Conservation (phyloP, 2,113 vertebrate genomes). For the Loxodonta africana region DNA sequence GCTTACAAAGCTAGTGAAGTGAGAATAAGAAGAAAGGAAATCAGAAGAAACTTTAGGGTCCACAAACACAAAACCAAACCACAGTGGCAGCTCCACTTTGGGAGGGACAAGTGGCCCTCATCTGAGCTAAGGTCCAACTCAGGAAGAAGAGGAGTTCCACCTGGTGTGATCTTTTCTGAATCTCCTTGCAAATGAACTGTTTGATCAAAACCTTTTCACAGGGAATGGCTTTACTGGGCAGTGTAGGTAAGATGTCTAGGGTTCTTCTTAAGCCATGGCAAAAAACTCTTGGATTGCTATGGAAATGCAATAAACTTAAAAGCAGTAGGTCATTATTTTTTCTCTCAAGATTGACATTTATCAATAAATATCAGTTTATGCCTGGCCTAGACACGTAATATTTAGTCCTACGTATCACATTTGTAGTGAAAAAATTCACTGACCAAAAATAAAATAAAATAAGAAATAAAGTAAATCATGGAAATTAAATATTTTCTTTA, state of each 20-base stretch:
- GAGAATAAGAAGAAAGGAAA: neutral
- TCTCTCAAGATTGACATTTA: slow-evolving; percentile 73
- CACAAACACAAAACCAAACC: neutral
- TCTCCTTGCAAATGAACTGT: neutral
- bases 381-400: slow-evolving; percentile 52
- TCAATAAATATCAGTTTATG: slow-evolving; percentile 80
- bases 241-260: neutral
- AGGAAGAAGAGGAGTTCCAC: neutral
- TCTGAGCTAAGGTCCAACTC: neutral
- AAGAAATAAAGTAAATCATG: slow-evolving; percentile 72
- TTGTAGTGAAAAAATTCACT: slow-evolving; percentile 70
- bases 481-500: slow-evolving; percentile 83
- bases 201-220: neutral
- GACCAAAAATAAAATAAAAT: slow-evolving; percentile 67
- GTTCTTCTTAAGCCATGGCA: neutral
- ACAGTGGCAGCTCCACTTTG: neutral
- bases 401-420: slow-evolving; percentile 72
- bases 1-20: neutral
- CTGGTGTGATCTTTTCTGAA: neutral
- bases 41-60: neutral
- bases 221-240: neutral
- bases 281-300: slow-evolving; percentile 37
- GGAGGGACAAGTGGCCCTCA: neutral
- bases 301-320: slow-evolving; percentile 78
- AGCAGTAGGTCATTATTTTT: slow-evolving; percentile 65